Evolutionary conservation across 2,797 vertebrate species (phyloP), one percentile per base, ranked within the genome.

Genomic region (Synanceia verrucosa): DNA sequence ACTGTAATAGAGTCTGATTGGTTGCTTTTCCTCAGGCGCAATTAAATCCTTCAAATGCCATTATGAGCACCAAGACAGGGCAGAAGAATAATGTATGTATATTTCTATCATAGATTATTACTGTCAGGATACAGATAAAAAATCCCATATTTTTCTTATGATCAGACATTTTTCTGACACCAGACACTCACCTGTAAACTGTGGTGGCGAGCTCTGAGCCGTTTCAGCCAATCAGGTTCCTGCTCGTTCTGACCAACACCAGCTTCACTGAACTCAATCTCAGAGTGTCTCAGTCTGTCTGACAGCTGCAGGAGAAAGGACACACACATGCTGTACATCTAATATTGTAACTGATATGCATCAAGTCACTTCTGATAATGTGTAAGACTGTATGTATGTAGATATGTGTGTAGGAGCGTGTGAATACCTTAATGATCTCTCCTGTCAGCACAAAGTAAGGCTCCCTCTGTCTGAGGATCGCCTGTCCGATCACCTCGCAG

Each of bases 181-280:
- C 43, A 58, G 19, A 24, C 33, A 41, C 56, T 89, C 74, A 97
- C 96, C 96, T 94, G 83, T 53, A 93, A 60, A 19, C 86, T 59
- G 59, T 0, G 57, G 41, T 84, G 86, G 44, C 39, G 82, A 4
- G 66, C 69, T 24, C 91, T 93, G 12, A 98, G 94, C 48, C 82
- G 78, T 29, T 64, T 70, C 16, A 98, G 92, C 97, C 97, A 98
- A 2, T 88, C 86, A 0, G 95, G 96, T 58, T 97, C 96, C 71
- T 53, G 78, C 0, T 3, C 76, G 4, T 65, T 46, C 29, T 91
- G 83, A 29, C 85, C 66, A 0, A 74, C 81, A 0, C 73, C 90
- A 31, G 87, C 75, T 23, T 94, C 95, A 57, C 91, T 76, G 59
- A 95, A 82, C 79, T 95, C 83, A 0, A 93, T 93, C 64, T 97